A percentile compares a stretch with the other conserved stretches of the same genome.
These are phyloP conservation scores for Cyphomyrus discorhynchus DNA, from an alignment of 2,113 vertebrate genomes.

Conservation along the genomic window DNA sequence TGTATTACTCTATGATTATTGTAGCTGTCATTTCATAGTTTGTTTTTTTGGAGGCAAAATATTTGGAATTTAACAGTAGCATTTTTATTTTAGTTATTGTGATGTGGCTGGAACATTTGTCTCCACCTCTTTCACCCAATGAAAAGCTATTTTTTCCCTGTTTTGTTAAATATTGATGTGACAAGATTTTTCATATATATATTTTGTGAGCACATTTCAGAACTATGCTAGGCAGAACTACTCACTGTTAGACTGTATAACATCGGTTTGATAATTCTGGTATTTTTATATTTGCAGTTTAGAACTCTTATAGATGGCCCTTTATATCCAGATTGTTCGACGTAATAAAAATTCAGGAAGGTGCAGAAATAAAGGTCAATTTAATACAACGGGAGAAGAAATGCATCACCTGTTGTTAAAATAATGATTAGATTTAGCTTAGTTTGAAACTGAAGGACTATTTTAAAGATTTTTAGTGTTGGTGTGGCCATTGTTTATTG, in stretches of 20 bases:
- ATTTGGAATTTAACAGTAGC: constrained; percentile 13
- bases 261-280: constrained; percentile 25
- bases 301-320: constrained; percentile 29
- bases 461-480: not conserved
- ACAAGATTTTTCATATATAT: constrained; percentile 11
- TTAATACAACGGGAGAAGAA: not conserved
- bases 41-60: constrained; percentile 44
- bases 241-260: constrained; percentile 12
- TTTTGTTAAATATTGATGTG: not conserved
- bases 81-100: not conserved
- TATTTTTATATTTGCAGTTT: constrained; percentile 23
- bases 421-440: not conserved
- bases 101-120: constrained; percentile 15
- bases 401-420: not conserved
- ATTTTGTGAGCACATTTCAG: constrained; percentile 11
- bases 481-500: not conserved
- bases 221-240: not conserved
- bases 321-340: constrained; percentile 36
- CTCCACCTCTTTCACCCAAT: constrained; percentile 2
- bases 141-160: not conserved
- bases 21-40: constrained; percentile 58
- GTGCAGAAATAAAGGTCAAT: constrained; percentile 25
- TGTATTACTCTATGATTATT: constrained; percentile 34
- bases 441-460: not conserved
- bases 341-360: constrained; percentile 29